These are phyloP conservation scores for Dryomyza anilis DNA, from an alignment of 2,888 invertebrate genomes.

Conservation along the genomic window DNA sequence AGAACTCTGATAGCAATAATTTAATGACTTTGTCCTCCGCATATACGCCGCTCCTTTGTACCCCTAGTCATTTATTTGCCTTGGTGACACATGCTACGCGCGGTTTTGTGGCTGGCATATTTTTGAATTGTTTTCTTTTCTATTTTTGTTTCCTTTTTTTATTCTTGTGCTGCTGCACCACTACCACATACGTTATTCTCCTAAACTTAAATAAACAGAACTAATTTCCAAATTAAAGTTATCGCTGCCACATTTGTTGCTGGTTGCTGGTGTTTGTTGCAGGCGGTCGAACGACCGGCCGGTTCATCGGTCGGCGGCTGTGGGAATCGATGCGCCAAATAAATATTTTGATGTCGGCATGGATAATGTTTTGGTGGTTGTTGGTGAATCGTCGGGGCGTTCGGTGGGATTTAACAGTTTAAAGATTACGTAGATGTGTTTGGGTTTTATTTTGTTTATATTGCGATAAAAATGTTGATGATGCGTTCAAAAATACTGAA, in stretches of 20 bases:
- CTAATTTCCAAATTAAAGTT: slow-evolving; percentile 38
- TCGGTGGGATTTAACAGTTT: neutral
- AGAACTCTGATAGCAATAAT: slow-evolving; percentile 1
- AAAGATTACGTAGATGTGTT: neutral
- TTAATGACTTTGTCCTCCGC: neutral
- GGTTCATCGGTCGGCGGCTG: neutral
- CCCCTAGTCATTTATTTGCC: too few relatives aligned
- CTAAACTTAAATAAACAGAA: slow-evolving; percentile 34
- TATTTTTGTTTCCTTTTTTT: neutral
- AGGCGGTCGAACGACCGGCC: neutral
- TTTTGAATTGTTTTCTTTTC: neutral
- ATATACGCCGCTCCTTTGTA: neutral
- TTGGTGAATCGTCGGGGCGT: slow-evolving; percentile 3
- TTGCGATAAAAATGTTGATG: slow-evolving; percentile 2
- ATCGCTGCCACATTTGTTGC: slow-evolving; percentile 36
- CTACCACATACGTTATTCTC: neutral
- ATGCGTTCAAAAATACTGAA: slow-evolving; percentile 7
- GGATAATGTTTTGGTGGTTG: neutral
- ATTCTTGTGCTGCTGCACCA: too few relatives aligned
- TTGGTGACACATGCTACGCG: slow-evolving; percentile 8
- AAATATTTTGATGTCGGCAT: neutral
- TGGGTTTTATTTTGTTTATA: neutral
- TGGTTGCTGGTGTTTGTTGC: neutral
- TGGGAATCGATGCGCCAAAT: too few relatives aligned
- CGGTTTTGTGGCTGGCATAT: neutral